Base-by-base conservation (phyloP, 2,888 invertebrate genomes). In the Ennomos fuscantarius region DNA sequence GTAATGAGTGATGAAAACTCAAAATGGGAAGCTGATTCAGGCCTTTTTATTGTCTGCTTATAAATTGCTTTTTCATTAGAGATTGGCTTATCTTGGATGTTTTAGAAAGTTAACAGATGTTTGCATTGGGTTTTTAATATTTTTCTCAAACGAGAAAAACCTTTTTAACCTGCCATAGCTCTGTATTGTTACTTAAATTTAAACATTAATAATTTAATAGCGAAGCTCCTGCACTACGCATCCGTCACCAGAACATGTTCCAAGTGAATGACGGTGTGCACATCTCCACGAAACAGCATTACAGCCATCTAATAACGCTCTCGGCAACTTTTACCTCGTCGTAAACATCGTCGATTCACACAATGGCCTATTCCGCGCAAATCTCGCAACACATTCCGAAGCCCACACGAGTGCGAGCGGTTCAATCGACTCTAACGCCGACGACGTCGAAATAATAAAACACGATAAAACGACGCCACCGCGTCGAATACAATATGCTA, bases 401-500 rank as follows among this genome's bases (percentile, higher is more conserved):
- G 47, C 57, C 48, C 56, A 49, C 61, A 57, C 57, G 52, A 53
- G 42, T 15, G 35, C 50, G 50, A 31, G 44, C 74, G 78, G 77
- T 84, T 81, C 83, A 80, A 78, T 76, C 76, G 69, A 70, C 76
- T 72, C 78, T 70, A 67, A 74, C 73, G 72, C 76, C 55, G 50
- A 52, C 55, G 50, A 52, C 79, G 69, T 68, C 81, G 73, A 78
- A 81, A 84, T 82, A 84, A 86, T 85, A 87, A 82, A 86, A 79
- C 72, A 65, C 72, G 65, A 73, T 69, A 69, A 71, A 76, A 75
- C 70, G 74, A 72, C 73, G 74, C 78, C 70, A 74, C 81, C 76
- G 69, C 74, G 70, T 63, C 74, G 79, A 85, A 86, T 77, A 89
- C 91, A 90, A 91, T 90, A 82, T 83, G 84, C 88, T 83, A 86